Percentiles rank a stretch among this genome's conserved stretches.
These are phyloP conservation scores for Pegoplata infirma DNA, from an alignment of 2,888 invertebrate genomes.

Conservation along the genomic window DNA sequence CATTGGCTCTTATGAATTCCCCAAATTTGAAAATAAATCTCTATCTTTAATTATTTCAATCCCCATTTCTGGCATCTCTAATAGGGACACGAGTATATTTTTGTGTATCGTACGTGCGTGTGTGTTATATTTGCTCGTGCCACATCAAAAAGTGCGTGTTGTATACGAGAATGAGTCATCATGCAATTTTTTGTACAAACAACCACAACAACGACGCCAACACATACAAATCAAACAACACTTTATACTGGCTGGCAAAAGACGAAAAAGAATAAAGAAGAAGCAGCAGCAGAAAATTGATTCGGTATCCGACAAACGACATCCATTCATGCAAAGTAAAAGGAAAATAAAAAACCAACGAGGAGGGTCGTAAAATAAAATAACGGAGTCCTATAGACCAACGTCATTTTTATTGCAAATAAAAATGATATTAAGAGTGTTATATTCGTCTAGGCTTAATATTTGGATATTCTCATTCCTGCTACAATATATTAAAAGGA, in stretches of 20 bases:
- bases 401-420: slow-evolving; percentile 13
- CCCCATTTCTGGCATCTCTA: too few relatives aligned
- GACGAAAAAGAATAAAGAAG: slow-evolving; percentile 13
- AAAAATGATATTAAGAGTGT: background rate
- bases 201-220: slow-evolving; percentile 35
- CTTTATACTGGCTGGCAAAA: slow-evolving; percentile 32
- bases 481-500: too few relatives aligned
- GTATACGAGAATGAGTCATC: slow-evolving; percentile 57
- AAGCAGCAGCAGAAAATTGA: slow-evolving; percentile 28
- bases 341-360: slow-evolving; percentile 11
- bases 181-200: slow-evolving; percentile 51
- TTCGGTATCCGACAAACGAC: slow-evolving; percentile 40
- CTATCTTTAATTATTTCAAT: too few relatives aligned
- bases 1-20: too few relatives aligned
- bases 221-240: slow-evolving; percentile 14
- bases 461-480: too few relatives aligned
- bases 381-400: background rate
- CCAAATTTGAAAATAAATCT: too few relatives aligned
- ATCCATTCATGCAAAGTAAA: slow-evolving; percentile 30
- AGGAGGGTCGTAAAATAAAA: too few relatives aligned
- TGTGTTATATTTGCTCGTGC: slow-evolving; percentile 34
- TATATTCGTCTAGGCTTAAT: background rate
- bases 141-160: slow-evolving; percentile 56
- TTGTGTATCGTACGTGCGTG: background rate
- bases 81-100: too few relatives aligned